Evolutionary conservation across 1,140 invertebrate species (phyloP).

Genomic region (Saccostrea echinata): DNA sequence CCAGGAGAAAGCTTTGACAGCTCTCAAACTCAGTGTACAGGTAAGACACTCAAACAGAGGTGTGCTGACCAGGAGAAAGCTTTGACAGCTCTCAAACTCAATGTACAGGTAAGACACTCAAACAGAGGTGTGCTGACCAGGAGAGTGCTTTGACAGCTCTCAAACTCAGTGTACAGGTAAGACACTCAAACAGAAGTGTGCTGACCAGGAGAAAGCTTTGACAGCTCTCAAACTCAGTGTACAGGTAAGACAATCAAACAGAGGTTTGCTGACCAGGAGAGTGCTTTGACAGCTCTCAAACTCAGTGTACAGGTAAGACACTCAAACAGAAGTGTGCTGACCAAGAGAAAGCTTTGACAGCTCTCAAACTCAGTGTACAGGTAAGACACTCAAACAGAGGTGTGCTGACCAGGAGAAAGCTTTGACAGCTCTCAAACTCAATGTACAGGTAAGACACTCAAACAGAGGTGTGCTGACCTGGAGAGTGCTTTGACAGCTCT

Average conservation of each 20-base stretch:
- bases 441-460: background rate
- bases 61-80: constrained; percentile 70
- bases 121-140: constrained; percentile 67
- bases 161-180: constrained; percentile 43
- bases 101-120: constrained; percentile 54
- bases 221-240: constrained; percentile 61
- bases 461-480: background rate
- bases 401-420: constrained; percentile 70
- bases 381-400: constrained; percentile 63
- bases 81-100: constrained; percentile 65
- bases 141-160: constrained; percentile 71
- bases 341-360: constrained; percentile 70
- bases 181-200: constrained; percentile 63
- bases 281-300: constrained; percentile 68
- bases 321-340: constrained; percentile 66
- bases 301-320: constrained; percentile 24
- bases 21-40: constrained; percentile 58
- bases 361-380: constrained; percentile 58
- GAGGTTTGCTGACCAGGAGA: constrained; percentile 69
- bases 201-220: constrained; percentile 72
- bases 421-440: constrained; percentile 65
- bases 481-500: too few relatives aligned
- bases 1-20: constrained; percentile 70
- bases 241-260: constrained; percentile 59
- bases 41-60: constrained; percentile 63